A percentile compares a stretch with the other conserved stretches of the same genome.
Conservation (phyloP, 2,113 vertebrate species). For the Lamprologus sp. region DNA sequence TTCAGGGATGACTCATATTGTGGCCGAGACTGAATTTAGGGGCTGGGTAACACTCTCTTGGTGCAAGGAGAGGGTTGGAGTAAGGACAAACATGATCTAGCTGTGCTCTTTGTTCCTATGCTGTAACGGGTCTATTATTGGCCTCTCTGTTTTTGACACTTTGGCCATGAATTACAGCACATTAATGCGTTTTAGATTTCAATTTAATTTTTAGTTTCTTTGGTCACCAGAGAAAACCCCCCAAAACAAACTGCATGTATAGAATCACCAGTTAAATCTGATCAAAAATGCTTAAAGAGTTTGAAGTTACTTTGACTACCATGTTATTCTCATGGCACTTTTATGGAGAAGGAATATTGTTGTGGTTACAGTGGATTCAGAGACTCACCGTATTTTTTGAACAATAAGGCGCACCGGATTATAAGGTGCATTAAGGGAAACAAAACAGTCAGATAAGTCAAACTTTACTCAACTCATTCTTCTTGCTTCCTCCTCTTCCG, state of each 20-base stretch:
- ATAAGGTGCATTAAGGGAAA: not conserved
- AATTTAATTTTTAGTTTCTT: not conserved
- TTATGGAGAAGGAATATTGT: not conserved
- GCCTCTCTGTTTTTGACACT: not conserved
- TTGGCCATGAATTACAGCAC: not conserved
- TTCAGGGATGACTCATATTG: slow-evolving; percentile 39
- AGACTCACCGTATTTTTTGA: not conserved
- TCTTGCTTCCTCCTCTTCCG: too few species aligned
- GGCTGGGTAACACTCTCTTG: not conserved
- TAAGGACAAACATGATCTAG: not conserved
- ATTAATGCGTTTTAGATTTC: not conserved
- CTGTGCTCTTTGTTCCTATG: not conserved
- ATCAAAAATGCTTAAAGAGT: not conserved
- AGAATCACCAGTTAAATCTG: not conserved
- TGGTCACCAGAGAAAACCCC: rapidly evolving
- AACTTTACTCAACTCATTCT: too few species aligned
- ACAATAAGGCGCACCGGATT: not conserved
- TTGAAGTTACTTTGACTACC: not conserved
- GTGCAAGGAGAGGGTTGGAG: not conserved
- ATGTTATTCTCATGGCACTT: not conserved
- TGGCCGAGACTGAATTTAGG: slow-evolving; percentile 6
- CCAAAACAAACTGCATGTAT: not conserved
- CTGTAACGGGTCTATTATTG: not conserved
- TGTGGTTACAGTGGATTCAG: not conserved
- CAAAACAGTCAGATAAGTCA: not conserved